Base-by-base conservation (phyloP, 2,888 invertebrate genomes). In the Carpatolechia fugitivella region DNA sequence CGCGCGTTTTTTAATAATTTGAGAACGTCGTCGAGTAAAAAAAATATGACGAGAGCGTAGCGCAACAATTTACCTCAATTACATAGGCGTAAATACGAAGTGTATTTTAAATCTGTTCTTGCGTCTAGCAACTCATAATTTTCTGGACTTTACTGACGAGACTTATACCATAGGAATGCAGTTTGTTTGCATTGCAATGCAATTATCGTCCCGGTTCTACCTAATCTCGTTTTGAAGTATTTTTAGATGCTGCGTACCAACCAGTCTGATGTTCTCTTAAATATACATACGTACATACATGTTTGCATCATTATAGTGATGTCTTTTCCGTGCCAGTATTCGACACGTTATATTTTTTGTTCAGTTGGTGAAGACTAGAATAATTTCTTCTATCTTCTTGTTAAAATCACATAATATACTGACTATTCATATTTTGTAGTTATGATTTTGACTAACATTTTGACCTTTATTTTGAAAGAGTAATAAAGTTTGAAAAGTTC, bases 181-280 rank as follows among this genome's bases (percentile, higher is more conserved):
- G 55, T 51, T 16, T 47, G 47, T 52, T 31, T 33, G 47, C 47
- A 44, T 52, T 55, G 47, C 51, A 10, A 41, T 13, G 50, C 50
- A 41, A 18, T 29, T 35, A 40, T 48, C 14, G 38, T 38, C 51
- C 41, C 49, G 33, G 49, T 20, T n/a, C 38, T 13, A 20, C 30
- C 47, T 56, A 53, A 52, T 56, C 56, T 56, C 18, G 30, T 20
- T 36, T 29, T 31, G 31, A 14, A 41, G 24, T 49, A 54, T 48
- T 54, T 48, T 54, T 54, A 54, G 41, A 48, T 50, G 11, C 14
- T 14, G n/a, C n/a, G n/a, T n/a, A n/a, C n/a, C n/a, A n/a, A n/a
- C n/a, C n/a, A n/a, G n/a, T n/a, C n/a, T n/a, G n/a, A n/a, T n/a
- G n/a, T n/a, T n/a, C n/a, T n/a, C n/a, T n/a, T n/a, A n/a, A n/a